Percentiles rank a stretch among this genome's conserved stretches.
These are phyloP conservation scores for Erythrocebus patas DNA, from an alignment of 2,113 vertebrate genomes.

Conservation along the genomic window DNA sequence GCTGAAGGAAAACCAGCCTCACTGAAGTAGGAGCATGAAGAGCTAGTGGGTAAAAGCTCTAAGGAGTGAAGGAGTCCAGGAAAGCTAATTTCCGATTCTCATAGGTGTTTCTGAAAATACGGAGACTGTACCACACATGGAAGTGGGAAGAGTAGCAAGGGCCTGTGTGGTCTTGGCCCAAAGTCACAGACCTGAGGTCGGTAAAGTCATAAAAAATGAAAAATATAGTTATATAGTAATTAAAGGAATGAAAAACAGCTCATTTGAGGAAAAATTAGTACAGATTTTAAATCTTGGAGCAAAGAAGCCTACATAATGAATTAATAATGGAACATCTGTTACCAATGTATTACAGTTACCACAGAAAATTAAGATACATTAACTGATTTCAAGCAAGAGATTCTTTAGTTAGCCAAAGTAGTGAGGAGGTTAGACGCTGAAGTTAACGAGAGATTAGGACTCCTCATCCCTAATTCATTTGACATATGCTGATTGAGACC, in stretches of 20 bases:
- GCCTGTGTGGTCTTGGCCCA: conserved; percentile 59
- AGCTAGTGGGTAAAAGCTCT: not conserved
- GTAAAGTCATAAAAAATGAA: conserved; percentile 6
- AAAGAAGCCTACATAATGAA: conserved; percentile 43
- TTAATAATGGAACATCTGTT: conserved; percentile 63
- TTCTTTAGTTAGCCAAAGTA: not conserved
- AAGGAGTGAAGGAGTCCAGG: not conserved
- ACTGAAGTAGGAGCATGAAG: not conserved
- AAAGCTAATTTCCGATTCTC: not conserved
- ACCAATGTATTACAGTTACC: conserved; percentile 54
- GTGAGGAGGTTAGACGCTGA: not conserved
- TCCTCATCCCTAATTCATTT: not conserved
- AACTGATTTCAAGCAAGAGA: conserved; percentile 54
- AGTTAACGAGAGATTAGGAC: not conserved
- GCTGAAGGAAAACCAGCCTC: not conserved
- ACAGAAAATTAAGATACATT: conserved; percentile 60
- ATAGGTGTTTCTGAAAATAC: conserved; percentile 17
- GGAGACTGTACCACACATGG: not conserved
- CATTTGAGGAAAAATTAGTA: conserved; percentile 59
- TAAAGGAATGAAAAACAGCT: conserved; percentile 66
- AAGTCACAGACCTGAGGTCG: not conserved
- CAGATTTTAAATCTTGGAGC: conserved; percentile 65
- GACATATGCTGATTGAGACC: not conserved
- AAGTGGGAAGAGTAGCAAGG: not conserved
- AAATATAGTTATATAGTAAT: conserved; percentile 43